These are phyloP conservation scores for Synanthedon formicaeformis DNA, from an alignment of 2,888 invertebrate genomes.

Conservation along the genomic window DNA sequence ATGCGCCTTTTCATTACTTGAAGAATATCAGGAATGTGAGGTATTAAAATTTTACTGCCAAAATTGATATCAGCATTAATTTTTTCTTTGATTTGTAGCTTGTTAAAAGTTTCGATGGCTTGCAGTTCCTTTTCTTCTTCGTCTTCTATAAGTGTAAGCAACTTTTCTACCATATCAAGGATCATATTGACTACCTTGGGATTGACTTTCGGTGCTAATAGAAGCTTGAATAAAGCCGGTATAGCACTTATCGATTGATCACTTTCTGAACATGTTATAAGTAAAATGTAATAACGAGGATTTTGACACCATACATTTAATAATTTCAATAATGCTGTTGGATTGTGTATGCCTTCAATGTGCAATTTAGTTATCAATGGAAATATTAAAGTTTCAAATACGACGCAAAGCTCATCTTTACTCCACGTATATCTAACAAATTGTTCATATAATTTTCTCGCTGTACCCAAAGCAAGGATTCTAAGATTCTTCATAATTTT, in stretches of 20 bases:
- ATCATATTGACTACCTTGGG: constrained; percentile 76
- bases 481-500: constrained; percentile 75
- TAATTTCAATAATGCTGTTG: constrained; percentile 85
- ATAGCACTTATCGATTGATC: constrained; percentile 69
- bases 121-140: constrained; percentile 59
- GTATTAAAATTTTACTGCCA: constrained; percentile 79
- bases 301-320: constrained; percentile 84
- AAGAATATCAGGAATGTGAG: constrained; percentile 79
- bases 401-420: constrained; percentile 75
- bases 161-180: constrained; percentile 79
- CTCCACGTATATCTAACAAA: constrained; percentile 83
- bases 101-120: constrained; percentile 45
- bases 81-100: constrained; percentile 24
- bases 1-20: constrained; percentile 76
- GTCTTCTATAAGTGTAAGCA: constrained; percentile 75
- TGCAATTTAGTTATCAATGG: constrained; percentile 81
- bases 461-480: constrained; percentile 70
- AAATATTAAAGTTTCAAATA: constrained; percentile 85
- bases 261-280: constrained; percentile 71
- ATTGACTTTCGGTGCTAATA: constrained; percentile 77
- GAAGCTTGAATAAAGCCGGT: constrained; percentile 76
- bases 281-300: constrained; percentile 79
- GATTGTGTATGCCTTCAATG: constrained; percentile 84
- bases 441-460: constrained; percentile 82
- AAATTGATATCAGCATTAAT: constrained; percentile 63